These are phyloP conservation scores for Lamproptera curius DNA, from an alignment of 2,888 invertebrate genomes.

Conservation along the genomic window DNA sequence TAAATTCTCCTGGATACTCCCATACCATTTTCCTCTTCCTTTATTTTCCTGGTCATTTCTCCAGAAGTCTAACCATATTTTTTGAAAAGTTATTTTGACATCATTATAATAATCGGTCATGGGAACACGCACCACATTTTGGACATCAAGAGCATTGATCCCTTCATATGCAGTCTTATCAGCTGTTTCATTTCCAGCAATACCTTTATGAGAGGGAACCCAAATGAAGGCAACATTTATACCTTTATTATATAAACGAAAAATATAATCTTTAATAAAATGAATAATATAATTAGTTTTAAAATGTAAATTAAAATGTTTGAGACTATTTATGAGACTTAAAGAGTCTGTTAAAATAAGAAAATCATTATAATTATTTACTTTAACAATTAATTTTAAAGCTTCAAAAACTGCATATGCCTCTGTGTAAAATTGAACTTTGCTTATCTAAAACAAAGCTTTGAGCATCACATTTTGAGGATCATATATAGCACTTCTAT, in stretches of 20 bases:
- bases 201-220: not conserved
- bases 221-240: not conserved
- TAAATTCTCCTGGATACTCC: constrained; percentile 6
- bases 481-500: not conserved
- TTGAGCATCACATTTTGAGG: not conserved
- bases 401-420: not conserved
- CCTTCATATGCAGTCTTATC: not conserved
- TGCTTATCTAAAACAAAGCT: not conserved
- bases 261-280: not conserved
- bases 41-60: not conserved
- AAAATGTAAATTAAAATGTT: not conserved
- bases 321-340: not conserved
- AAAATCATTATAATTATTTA: not conserved
- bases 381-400: not conserved
- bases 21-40: constrained; percentile 15
- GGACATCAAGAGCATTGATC: too few relatives aligned
- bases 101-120: not conserved
- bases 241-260: not conserved
- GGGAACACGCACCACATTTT: too few relatives aligned
- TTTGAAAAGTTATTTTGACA: not conserved
- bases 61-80: not conserved
- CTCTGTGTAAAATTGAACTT: not conserved
- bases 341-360: not conserved
- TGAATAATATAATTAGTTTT: not conserved
- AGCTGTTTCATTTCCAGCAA: not conserved